phyloP scores from a whole-genome alignment of 2,113 vertebrate species.

The Uria aalge region DNA sequence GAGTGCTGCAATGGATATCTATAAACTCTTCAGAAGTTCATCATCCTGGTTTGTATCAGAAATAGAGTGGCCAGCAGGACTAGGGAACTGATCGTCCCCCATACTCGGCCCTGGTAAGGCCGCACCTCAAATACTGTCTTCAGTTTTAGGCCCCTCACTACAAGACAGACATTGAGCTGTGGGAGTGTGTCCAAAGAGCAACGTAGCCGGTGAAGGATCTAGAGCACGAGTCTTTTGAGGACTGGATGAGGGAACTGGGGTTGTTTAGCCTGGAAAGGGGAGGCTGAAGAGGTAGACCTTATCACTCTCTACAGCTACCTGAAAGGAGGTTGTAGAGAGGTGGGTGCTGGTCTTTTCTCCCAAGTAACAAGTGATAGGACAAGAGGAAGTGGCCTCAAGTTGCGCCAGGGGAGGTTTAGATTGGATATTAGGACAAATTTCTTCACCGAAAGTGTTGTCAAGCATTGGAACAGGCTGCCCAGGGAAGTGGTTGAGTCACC shows the following conservation, averaged over 20 bases:
- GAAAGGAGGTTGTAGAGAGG: not conserved
- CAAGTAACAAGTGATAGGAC: not conserved
- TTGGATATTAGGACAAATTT: not conserved
- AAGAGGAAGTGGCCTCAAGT: not conserved
- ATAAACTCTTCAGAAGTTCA: not conserved
- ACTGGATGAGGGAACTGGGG: not conserved
- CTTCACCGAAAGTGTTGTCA: not conserved
- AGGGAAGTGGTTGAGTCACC: not conserved
- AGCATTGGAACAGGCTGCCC: not conserved
- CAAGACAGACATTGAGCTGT: not conserved
- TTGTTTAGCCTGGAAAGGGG: not conserved
- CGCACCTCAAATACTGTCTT: not conserved
- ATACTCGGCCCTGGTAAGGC: not conserved
- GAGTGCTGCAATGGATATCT: not conserved
- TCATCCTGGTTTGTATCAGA: not conserved
- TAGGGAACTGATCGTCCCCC: not conserved
- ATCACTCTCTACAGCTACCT: not conserved
- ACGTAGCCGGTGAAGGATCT: not conserved
- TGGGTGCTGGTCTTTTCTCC: not conserved
- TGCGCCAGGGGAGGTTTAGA: not conserved
- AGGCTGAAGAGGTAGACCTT: not conserved
- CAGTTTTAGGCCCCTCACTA: not conserved
- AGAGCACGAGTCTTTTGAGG: not conserved
- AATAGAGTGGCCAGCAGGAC: not conserved
- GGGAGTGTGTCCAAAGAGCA: not conserved